phyloP scores from a whole-genome alignment of 2,888 invertebrate species.

The Ophonus ardosiacus region DNA sequence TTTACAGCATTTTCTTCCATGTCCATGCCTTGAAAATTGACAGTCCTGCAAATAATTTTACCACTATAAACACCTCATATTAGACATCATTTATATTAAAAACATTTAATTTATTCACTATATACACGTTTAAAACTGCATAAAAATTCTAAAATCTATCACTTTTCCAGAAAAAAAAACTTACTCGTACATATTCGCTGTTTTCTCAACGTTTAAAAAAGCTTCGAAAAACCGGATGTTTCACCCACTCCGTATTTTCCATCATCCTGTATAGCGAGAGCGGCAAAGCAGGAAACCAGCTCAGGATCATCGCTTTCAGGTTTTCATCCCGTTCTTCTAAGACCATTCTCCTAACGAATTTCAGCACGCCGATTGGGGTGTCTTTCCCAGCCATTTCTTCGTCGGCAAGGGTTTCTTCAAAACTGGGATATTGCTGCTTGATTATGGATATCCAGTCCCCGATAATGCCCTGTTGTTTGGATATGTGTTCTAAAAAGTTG shows the following conservation, averaged over 20 bases:
- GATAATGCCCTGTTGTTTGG: constrained; percentile 71
- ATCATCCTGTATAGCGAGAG: constrained; percentile 73
- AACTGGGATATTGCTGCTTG: constrained; percentile 65
- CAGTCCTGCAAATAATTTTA: neutral
- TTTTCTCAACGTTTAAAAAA: constrained; percentile 11
- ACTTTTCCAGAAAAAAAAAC: neutral
- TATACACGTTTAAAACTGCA: neutral
- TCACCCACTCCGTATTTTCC: constrained; percentile 72
- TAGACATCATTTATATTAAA: neutral
- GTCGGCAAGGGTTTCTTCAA: neutral
- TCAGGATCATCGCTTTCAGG: constrained; percentile 70
- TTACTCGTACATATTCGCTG: neutral
- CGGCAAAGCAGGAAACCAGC: constrained; percentile 72
- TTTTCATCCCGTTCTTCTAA: constrained; percentile 65
- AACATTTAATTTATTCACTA: constrained; percentile 10
- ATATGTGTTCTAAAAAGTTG: constrained; percentile 70
- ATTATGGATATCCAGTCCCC: constrained; percentile 73
- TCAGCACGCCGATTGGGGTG: constrained; percentile 72
- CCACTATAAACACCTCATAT: neutral
- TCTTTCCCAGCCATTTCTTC: constrained; percentile 67
- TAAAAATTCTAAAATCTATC: neutral
- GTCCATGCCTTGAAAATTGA: neutral
- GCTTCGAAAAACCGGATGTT: constrained; percentile 70
- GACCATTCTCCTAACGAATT: constrained; percentile 70
- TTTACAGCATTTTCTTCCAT: too few species aligned